A percentile compares a stretch with the other conserved stretches of the same genome.
phyloP scores from a whole-genome alignment of 2,888 invertebrate species.

The Adineta ricciae region DNA sequence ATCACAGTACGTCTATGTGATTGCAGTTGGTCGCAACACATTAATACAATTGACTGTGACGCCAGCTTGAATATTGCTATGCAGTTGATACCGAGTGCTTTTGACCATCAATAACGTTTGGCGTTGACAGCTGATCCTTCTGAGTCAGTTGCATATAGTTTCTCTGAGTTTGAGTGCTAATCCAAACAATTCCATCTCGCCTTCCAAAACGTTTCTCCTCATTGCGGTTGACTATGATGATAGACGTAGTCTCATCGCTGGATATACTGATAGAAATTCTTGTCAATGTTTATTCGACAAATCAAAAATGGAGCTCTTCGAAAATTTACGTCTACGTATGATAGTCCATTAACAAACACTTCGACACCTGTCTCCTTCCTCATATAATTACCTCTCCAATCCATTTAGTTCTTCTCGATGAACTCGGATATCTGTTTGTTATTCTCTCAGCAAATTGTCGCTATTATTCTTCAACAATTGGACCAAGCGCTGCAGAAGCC shows the following conservation, averaged over 20 bases:
- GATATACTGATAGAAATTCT: background rate
- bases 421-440: background rate
- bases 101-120: background rate
- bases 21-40: no score
- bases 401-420: background rate
- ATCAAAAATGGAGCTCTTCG: background rate
- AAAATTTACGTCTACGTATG: background rate
- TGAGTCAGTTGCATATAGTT: background rate
- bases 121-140: background rate
- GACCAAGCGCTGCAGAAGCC: background rate
- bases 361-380: background rate
- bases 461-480: background rate
- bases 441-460: background rate
- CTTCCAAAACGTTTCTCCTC: background rate
- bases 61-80: no score
- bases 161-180: background rate
- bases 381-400: background rate
- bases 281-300: background rate
- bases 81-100: background rate
- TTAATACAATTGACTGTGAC: no score
- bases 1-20: no score
- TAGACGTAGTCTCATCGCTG: background rate
- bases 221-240: background rate
- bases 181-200: background rate
- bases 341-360: background rate